These are phyloP conservation scores for Colostygia pectinataria DNA, from an alignment of 2,888 invertebrate genomes.

Conservation along the genomic window DNA sequence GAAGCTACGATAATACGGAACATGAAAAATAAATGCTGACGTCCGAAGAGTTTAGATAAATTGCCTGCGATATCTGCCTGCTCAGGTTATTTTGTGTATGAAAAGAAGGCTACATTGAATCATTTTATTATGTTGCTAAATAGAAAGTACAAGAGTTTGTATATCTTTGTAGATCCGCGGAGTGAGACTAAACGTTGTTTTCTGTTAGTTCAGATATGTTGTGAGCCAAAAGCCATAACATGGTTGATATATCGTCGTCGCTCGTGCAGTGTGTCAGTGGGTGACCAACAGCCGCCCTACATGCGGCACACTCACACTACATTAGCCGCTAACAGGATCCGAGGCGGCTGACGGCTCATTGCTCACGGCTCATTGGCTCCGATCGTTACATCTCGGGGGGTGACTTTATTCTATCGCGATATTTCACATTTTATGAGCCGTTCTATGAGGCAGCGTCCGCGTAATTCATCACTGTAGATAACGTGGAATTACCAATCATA, in stretches of 20 bases:
- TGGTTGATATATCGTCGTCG: no score
- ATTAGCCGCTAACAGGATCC: constrained; percentile 10
- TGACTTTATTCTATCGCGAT: neutral
- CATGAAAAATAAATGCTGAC: neutral
- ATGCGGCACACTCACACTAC: no score
- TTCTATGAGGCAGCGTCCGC: neutral
- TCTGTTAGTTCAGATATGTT: no score
- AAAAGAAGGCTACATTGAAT: neutral
- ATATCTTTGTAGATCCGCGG: no score
- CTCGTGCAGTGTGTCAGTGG: no score
- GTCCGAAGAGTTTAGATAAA: neutral
- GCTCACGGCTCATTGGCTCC: constrained; percentile 14
- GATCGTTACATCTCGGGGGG: constrained; percentile 15
- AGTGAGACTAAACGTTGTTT: no score
- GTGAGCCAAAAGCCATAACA: no score
- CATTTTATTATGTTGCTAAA: no score
- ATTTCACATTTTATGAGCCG: constrained; percentile 8
- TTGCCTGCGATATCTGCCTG: neutral
- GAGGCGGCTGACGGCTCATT: constrained; percentile 6
- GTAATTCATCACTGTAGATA: neutral
- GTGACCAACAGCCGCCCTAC: no score
- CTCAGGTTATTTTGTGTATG: neutral
- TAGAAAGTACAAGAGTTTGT: no score
- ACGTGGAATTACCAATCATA: no score
- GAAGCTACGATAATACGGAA: constrained; percentile 1